These are phyloP conservation scores for Halcyon senegalensis DNA, from an alignment of 2,113 vertebrate species.

Conservation along the genomic window DNA sequence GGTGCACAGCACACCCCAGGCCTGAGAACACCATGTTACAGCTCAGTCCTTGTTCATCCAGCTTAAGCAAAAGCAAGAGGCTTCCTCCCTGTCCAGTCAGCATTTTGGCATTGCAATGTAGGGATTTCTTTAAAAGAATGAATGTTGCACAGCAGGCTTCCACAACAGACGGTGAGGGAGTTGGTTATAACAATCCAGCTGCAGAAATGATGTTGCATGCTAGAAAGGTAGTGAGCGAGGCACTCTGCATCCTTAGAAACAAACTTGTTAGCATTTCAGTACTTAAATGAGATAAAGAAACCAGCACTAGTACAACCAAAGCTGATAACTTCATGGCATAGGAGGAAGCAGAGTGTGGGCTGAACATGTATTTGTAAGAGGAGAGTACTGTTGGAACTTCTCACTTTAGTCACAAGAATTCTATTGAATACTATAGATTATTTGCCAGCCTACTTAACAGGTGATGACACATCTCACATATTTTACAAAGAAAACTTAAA, in stretches of 20 bases:
- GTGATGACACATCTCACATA: not conserved
- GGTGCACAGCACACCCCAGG: not conserved
- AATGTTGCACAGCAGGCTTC: rapidly evolving
- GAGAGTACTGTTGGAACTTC: not conserved
- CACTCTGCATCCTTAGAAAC: not conserved
- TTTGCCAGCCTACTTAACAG: not conserved
- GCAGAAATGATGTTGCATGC: not conserved
- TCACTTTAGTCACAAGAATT: not conserved
- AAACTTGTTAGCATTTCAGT: not conserved
- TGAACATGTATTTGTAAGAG: not conserved
- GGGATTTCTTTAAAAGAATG: not conserved
- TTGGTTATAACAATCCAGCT: not conserved
- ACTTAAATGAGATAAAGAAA: not conserved
- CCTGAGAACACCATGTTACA: not conserved
- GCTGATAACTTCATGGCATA: not conserved
- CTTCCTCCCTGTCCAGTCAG: not conserved
- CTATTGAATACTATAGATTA: not conserved
- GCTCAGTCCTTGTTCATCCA: not conserved
- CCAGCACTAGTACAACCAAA: not conserved
- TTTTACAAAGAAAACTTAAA: not conserved
- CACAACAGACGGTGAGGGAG: not conserved
- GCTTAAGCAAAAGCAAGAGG: not conserved
- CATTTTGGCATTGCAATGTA: not conserved
- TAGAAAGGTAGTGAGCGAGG: not conserved
- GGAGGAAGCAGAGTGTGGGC: not conserved